These are phyloP conservation scores for Tenthredo notha DNA, from an alignment of 2,888 invertebrate species.

Conservation along the genomic window DNA sequence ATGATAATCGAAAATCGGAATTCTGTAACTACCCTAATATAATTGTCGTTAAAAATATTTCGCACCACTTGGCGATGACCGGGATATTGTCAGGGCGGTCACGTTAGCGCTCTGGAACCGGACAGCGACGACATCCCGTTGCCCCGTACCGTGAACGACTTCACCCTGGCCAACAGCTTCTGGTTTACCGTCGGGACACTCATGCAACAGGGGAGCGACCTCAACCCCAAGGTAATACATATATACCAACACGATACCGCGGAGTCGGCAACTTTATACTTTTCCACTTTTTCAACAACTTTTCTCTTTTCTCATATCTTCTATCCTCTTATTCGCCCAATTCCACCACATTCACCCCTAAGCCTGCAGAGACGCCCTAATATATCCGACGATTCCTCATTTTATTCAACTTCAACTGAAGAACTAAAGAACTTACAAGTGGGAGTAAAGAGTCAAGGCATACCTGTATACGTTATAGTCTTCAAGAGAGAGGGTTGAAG, in stretches of 20 bases:
- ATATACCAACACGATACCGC: slow-evolving; percentile 59
- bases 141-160: slow-evolving; percentile 86
- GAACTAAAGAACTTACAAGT: slow-evolving; percentile 5
- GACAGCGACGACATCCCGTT: slow-evolving; percentile 75
- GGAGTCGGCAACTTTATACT: slow-evolving; percentile 66
- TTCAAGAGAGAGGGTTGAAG: background rate
- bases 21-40: slow-evolving; percentile 55
- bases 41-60: slow-evolving; percentile 73
- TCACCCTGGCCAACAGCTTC: slow-evolving; percentile 93
- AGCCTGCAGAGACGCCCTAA: background rate
- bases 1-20: background rate
- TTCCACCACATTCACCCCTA: background rate
- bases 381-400: slow-evolving; percentile 17
- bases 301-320: background rate
- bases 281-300: slow-evolving; percentile 28
- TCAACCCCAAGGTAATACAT: slow-evolving; percentile 92
- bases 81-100: slow-evolving; percentile 68
- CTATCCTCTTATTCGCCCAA: background rate
- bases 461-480: background rate
- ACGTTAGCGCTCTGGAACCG: slow-evolving; percentile 75
- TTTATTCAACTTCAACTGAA: slow-evolving; percentile 16
- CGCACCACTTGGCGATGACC: slow-evolving; percentile 72
- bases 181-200: slow-evolving; percentile 98
- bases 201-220: slow-evolving; percentile 94
- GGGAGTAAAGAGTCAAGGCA: background rate